A percentile compares a stretch with the other conserved stretches of the same genome.
Evolutionary conservation across 2,888 invertebrate species (phyloP).

Genomic region (Apocheima hispidaria): DNA sequence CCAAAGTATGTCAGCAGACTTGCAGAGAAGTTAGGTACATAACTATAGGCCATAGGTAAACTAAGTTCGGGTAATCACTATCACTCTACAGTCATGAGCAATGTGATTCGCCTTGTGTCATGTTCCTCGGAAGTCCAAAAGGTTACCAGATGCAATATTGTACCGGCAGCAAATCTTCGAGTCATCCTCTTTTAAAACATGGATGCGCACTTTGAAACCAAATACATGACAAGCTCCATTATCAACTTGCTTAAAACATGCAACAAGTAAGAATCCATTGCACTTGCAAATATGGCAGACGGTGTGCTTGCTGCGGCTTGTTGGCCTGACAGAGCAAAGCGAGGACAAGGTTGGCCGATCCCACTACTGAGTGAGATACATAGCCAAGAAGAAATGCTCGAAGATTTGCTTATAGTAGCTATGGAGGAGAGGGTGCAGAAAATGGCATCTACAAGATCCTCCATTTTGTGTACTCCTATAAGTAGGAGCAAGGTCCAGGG

Average conservation of each 20-base stretch:
- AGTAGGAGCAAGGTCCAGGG: not conserved
- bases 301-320: not conserved
- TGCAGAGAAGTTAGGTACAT: conserved; percentile 2
- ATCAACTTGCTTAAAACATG: not conserved
- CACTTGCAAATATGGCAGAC: not conserved
- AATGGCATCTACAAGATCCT: not conserved
- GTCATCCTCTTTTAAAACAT: not conserved
- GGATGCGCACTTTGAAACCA: not conserved
- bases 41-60: not conserved
- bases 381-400: not conserved
- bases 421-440: not conserved
- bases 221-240: not conserved
- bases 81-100: not conserved
- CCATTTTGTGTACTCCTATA: not conserved
- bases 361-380: not conserved
- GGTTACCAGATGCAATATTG: not conserved
- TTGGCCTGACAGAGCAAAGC: not conserved
- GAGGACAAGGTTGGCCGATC: not conserved
- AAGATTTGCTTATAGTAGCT: conserved; percentile 3
- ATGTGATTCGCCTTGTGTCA: conserved; percentile 1
- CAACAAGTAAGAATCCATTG: too few relatives aligned
- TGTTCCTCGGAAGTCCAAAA: not conserved
- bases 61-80: not conserved
- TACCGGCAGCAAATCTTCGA: conserved; percentile 3
- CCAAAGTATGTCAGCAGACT: not conserved